Evolutionary conservation across 2,888 invertebrate species (phyloP).

Genomic region (Lycaena phlaeas): DNA sequence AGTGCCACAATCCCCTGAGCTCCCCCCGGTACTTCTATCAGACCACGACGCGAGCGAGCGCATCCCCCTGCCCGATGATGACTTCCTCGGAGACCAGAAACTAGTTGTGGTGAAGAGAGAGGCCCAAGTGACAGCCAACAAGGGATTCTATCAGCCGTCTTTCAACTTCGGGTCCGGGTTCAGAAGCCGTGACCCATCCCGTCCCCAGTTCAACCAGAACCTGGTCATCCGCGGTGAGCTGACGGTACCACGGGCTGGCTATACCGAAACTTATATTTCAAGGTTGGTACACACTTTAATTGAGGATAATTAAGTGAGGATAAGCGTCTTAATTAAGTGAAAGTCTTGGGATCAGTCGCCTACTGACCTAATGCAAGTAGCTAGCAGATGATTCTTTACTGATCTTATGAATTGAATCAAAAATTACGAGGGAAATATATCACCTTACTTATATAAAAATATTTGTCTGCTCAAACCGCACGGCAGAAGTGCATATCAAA

Average conservation of each 20-base stretch:
- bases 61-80: constrained; percentile 20
- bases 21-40: constrained; percentile 40
- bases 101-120: constrained; percentile 4
- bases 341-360: too few species aligned
- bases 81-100: background rate
- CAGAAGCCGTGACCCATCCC: constrained; percentile 22
- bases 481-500: too few species aligned
- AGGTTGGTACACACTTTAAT: constrained; percentile 25
- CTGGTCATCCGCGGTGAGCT: constrained; percentile 35
- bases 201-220: constrained; percentile 35
- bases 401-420: too few species aligned
- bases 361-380: too few species aligned
- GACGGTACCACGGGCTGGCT: constrained; percentile 41
- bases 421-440: too few species aligned
- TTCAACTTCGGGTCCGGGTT: background rate
- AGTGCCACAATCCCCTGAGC: constrained; percentile 28
- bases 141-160: background rate
- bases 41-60: constrained; percentile 23
- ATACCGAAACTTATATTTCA: constrained; percentile 40
- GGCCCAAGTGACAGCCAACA: background rate
- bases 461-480: too few species aligned
- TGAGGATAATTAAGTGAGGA: background rate
- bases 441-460: too few species aligned
- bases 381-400: too few species aligned
- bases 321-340: too few species aligned